These are phyloP conservation scores for Malacoraja senta DNA, from an alignment of 2,797 vertebrate genomes.

Conservation along the genomic window DNA sequence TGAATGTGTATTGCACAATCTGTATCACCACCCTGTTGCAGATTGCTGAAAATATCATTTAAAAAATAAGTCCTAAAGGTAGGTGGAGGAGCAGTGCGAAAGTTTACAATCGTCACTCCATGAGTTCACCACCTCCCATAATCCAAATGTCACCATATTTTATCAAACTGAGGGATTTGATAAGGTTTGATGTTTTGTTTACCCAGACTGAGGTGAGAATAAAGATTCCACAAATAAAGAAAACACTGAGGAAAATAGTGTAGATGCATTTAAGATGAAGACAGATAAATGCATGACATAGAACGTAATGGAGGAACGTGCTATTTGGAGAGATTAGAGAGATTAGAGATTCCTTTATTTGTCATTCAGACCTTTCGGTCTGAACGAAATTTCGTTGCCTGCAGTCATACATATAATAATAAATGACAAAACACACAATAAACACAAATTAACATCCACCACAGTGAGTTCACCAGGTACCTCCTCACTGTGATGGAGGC, in stretches of 20 bases:
- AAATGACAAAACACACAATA: no score
- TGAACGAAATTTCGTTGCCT: no score
- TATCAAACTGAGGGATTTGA: no score
- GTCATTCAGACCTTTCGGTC: no score
- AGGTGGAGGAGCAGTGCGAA: background rate
- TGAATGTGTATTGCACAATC: background rate
- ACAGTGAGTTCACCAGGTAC: no score
- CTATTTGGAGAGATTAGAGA: background rate
- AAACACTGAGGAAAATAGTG: background rate
- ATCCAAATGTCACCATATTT: background rate
- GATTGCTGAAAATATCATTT: background rate
- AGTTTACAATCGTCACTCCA: background rate
- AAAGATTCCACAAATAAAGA: background rate
- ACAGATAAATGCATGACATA: background rate
- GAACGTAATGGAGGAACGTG: background rate
- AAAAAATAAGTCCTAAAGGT: background rate
- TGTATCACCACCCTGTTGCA: background rate
- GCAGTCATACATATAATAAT: no score
- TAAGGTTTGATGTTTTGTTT: background rate
- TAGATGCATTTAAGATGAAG: background rate
- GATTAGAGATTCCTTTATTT: no score
- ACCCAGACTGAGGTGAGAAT: background rate
- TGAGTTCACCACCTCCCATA: background rate
- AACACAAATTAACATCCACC: no score
- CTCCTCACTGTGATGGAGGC: no score